Evolutionary conservation across 2,888 invertebrate species (phyloP).

Genomic region (Dinocampus coccinellae): DNA sequence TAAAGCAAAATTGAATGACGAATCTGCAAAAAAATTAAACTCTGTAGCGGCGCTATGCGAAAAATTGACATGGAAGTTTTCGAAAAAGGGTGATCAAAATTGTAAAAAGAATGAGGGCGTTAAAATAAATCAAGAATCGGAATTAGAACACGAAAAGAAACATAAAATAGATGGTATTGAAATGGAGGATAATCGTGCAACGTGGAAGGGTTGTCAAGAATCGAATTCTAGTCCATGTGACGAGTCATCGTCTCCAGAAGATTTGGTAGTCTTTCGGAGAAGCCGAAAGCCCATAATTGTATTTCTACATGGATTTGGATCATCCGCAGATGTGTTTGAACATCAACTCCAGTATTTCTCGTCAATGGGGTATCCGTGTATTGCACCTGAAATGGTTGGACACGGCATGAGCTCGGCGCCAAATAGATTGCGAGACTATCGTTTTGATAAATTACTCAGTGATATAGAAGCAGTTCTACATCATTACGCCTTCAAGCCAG

Average conservation of each 20-base stretch:
- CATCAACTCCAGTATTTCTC: slow-evolving; percentile 74
- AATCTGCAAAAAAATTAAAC: slow-evolving; percentile 47
- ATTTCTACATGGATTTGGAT: slow-evolving; percentile 78
- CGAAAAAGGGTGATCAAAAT: background rate
- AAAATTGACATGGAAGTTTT: slow-evolving; percentile 46
- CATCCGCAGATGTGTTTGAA: slow-evolving; percentile 76
- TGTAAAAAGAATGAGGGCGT: slow-evolving; percentile 16
- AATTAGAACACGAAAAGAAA: slow-evolving; percentile 14
- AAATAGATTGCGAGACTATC: slow-evolving; percentile 71
- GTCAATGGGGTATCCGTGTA: slow-evolving; percentile 74
- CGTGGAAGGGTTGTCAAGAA: slow-evolving; percentile 34
- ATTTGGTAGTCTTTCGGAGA: slow-evolving; percentile 53
- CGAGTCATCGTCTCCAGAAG: slow-evolving; percentile 40
- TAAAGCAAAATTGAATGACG: slow-evolving; percentile 27
- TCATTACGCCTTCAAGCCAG: slow-evolving; percentile 72
- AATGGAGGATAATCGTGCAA: slow-evolving; percentile 16
- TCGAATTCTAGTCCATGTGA: slow-evolving; percentile 39
- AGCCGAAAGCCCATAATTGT: slow-evolving; percentile 72
- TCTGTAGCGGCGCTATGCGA: slow-evolving; percentile 53
- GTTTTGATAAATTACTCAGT: slow-evolving; percentile 73
- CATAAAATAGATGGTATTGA: slow-evolving; percentile 16
- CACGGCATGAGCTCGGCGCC: slow-evolving; percentile 78
- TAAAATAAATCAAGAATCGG: background rate
- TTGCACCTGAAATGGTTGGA: slow-evolving; percentile 78
- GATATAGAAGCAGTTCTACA: slow-evolving; percentile 75